These are phyloP conservation scores for Apostichopus japonicus DNA, from an alignment of 35 echinoderm and acorn worm genomes.

Conservation along the genomic window DNA sequence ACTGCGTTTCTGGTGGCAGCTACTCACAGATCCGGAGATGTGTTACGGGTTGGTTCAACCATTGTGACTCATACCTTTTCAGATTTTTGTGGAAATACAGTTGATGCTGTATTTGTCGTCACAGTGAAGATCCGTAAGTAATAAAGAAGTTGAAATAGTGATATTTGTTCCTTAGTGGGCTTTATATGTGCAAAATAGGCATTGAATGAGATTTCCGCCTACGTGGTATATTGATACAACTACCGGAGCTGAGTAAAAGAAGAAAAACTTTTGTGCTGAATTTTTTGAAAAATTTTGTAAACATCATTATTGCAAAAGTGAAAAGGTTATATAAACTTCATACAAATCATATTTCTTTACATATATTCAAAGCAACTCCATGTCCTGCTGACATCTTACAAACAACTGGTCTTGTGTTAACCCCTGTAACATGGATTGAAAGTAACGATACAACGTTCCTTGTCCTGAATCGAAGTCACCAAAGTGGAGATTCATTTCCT, in stretches of 20 bases:
- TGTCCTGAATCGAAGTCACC: neutral
- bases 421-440: neutral
- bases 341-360: too few relatives aligned
- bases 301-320: too few relatives aligned
- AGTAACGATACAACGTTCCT: neutral
- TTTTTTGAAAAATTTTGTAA: too few relatives aligned
- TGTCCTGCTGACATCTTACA: too few relatives aligned
- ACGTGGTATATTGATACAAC: too few relatives aligned
- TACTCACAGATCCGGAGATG: neutral
- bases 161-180: neutral
- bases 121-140: neutral
- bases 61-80: neutral
- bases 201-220: too few relatives aligned
- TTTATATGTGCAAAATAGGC: too few relatives aligned
- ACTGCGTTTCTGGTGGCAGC: neutral
- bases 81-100: neutral
- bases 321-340: too few relatives aligned
- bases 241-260: too few relatives aligned
- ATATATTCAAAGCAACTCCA: too few relatives aligned
- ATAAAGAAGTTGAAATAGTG: neutral
- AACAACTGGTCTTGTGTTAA: too few relatives aligned
- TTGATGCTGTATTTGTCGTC: neutral
- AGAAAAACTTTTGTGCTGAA: too few relatives aligned
- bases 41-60: neutral
- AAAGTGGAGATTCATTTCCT: neutral